Conservation (phyloP, 2,888 invertebrate species). For the Drosophila gaucha region DNA sequence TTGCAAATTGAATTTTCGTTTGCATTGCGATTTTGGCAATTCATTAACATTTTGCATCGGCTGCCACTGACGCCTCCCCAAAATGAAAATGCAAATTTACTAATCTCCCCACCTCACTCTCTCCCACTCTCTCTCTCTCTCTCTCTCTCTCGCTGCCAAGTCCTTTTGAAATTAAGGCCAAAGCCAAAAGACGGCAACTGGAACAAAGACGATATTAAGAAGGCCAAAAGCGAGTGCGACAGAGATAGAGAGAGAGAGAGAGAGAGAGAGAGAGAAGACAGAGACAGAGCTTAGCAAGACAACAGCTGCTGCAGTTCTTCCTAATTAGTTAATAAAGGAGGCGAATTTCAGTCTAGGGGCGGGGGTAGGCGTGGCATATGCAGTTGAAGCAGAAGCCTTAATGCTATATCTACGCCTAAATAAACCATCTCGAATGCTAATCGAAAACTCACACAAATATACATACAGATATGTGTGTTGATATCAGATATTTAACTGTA, state of each 20-base stretch:
- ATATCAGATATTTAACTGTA: no score
- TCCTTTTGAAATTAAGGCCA: conserved; percentile 7
- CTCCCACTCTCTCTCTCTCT: background rate
- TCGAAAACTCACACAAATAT: background rate
- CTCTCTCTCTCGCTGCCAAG: background rate
- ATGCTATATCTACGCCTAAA: conserved; percentile 9
- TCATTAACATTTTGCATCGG: conserved; percentile 62
- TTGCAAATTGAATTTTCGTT: conserved; percentile 73
- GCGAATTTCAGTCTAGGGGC: background rate
- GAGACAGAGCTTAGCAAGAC: background rate
- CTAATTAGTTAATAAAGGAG: conserved; percentile 32
- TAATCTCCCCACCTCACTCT: background rate
- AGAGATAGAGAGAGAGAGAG: background rate
- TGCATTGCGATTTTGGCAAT: conserved; percentile 72
- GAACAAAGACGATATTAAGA: conserved; percentile 9
- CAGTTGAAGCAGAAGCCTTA: conserved; percentile 2
- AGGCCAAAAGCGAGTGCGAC: conserved; percentile 17
- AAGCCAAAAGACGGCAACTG: conserved; percentile 28
- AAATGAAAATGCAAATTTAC: conserved; percentile 64
- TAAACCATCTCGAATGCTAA: conserved; percentile 2
- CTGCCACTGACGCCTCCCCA: conserved; percentile 35
- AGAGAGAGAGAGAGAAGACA: no score
- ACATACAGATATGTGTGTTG: background rate
- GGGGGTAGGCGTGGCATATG: conserved; percentile 3
- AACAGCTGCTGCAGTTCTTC: conserved; percentile 25